Conservation (phyloP, 2,888 invertebrate genomes). For the Cheiracanthium punctorium region DNA sequence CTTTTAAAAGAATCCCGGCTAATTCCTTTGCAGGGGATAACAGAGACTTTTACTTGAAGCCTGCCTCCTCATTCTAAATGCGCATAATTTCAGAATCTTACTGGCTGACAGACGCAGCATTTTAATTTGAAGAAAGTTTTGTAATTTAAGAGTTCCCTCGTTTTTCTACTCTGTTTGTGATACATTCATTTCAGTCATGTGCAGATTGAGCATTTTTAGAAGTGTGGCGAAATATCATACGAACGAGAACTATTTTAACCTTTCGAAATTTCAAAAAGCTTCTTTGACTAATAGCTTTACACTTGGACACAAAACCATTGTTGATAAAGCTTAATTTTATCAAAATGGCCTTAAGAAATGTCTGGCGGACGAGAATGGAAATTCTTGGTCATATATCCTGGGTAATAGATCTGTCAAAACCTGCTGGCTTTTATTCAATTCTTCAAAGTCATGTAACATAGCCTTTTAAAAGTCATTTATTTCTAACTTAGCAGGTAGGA, state of each 20-base stretch:
- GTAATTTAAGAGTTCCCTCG: not conserved
- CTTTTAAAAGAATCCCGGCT: slow-evolving; percentile 41
- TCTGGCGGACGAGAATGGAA: no score
- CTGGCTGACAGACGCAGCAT: slow-evolving; percentile 1
- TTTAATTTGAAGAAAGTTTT: not conserved
- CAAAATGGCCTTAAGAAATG: not conserved
- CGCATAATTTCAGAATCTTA: slow-evolving; percentile 1
- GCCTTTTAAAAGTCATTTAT: no score
- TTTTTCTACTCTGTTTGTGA: not conserved
- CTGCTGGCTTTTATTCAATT: no score
- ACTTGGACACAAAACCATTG: no score
- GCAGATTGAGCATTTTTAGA: not conserved
- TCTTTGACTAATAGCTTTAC: no score
- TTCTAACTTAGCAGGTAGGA: no score
- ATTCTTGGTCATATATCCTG: not conserved
- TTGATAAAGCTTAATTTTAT: no score
- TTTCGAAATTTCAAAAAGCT: not conserved
- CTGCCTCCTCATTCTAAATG: not conserved
- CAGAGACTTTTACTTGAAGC: slow-evolving; percentile 16
- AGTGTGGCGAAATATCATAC: not conserved
- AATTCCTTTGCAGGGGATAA: slow-evolving; percentile 56
- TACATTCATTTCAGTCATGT: not conserved
- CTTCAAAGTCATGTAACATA: no score
- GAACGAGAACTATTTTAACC: not conserved
- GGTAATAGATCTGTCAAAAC: not conserved